phyloP scores from a whole-genome alignment of 2,888 invertebrate species.

The Ditylenchus weischeri region DNA sequence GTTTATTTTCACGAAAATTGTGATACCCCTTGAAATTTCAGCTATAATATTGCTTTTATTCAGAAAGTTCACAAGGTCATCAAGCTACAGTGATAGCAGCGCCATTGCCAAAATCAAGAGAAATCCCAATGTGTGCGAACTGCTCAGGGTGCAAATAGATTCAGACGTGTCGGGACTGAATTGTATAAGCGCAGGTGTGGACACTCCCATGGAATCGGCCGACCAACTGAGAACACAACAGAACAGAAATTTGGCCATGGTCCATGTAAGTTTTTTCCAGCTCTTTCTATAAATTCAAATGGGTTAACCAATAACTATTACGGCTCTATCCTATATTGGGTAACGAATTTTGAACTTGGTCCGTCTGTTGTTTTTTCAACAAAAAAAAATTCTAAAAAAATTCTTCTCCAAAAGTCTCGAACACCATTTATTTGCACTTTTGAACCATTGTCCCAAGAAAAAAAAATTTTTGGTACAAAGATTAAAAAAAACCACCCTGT shows the following conservation, averaged over 20 bases:
- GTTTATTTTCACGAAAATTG: constrained; percentile 1
- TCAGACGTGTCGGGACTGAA: neutral
- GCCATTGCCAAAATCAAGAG: constrained; percentile 14
- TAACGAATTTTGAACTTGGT: too few species aligned
- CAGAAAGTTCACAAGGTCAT: constrained; percentile 15
- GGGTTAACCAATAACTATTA: too few species aligned
- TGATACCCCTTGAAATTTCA: neutral
- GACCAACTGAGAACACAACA: constrained; percentile 14
- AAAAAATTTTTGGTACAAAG: too few species aligned
- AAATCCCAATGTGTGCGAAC: constrained; percentile 19
- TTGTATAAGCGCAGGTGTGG: neutral
- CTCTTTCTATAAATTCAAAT: too few species aligned
- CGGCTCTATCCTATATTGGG: too few species aligned
- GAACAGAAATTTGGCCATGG: constrained; percentile 19
- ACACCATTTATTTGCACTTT: too few species aligned
- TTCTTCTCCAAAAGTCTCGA: too few species aligned
- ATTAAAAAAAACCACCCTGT: too few species aligned
- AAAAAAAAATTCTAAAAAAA: too few species aligned
- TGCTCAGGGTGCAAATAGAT: constrained; percentile 14
- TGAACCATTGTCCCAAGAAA: too few species aligned
- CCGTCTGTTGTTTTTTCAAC: too few species aligned
- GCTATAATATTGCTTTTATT: neutral
- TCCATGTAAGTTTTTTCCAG: constrained; percentile 6
- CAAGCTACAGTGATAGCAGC: constrained; percentile 10
- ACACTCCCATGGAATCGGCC: constrained; percentile 9